phyloP scores from a whole-genome alignment of 2,888 invertebrate species.

The Argyresthia albistria region DNA sequence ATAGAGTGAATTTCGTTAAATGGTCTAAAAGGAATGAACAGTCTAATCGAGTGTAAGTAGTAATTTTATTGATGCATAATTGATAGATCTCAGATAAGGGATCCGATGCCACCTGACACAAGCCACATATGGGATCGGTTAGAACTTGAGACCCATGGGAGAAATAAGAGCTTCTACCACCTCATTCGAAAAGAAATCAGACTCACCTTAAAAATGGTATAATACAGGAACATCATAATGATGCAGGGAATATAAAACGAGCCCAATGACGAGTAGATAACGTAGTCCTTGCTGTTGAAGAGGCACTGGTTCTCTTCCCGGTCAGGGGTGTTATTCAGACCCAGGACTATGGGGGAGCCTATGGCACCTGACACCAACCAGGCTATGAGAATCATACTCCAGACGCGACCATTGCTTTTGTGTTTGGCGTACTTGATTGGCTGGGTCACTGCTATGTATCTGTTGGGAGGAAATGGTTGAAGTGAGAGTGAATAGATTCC shows the following conservation, averaged over 20 bases:
- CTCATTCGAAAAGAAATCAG: no score
- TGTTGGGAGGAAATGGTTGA: constrained; percentile 45
- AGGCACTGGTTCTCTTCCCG: constrained; percentile 88
- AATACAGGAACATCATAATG: constrained; percentile 98
- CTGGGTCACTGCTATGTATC: constrained; percentile 98
- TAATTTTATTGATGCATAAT: no score
- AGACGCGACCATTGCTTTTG: constrained; percentile 95
- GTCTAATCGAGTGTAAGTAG: no score
- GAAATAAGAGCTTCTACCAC: no score
- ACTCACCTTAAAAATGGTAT: constrained; percentile 93
- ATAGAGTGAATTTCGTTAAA: no score
- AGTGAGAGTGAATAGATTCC: no score
- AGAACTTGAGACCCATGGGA: no score
- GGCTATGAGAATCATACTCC: constrained; percentile 93
- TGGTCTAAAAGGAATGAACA: no score
- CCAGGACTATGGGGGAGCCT: constrained; percentile 95
- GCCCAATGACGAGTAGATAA: constrained; percentile 96
- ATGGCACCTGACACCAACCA: constrained; percentile 95
- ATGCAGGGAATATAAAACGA: constrained; percentile 99
- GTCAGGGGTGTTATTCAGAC: constrained; percentile 93
- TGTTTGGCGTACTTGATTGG: constrained; percentile 99
- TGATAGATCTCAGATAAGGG: no score
- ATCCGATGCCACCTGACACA: no score
- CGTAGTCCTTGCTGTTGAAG: constrained; percentile 98
- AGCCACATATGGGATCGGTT: no score